Evolutionary conservation across 2,888 invertebrate genomes (phyloP).

Genomic region (Lymantria monacha): DNA sequence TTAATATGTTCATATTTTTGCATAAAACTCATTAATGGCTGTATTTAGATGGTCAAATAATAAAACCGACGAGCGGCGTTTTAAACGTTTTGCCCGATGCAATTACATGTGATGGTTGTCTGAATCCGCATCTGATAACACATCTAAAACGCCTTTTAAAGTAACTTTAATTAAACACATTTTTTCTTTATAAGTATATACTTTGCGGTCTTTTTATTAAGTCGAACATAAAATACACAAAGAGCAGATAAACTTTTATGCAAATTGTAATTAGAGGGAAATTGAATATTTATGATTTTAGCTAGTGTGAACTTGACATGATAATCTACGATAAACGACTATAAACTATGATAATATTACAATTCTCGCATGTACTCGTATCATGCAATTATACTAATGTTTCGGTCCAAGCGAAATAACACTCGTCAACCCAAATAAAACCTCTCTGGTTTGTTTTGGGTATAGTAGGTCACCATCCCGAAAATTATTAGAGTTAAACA

Average conservation of each 20-base stretch:
- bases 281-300: constrained; percentile 27
- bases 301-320: background rate
- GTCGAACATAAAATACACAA: no score
- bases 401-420: no score
- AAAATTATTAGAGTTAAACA: no score
- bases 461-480: no score
- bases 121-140: constrained; percentile 69
- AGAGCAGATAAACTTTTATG: constrained; percentile 37
- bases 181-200: background rate
- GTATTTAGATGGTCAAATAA: constrained; percentile 18
- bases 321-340: constrained; percentile 17
- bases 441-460: no score
- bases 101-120: constrained; percentile 73
- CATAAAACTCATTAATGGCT: constrained; percentile 8
- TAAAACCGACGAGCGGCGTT: constrained; percentile 58
- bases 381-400: no score
- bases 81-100: constrained; percentile 57
- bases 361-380: no score
- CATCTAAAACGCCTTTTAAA: constrained; percentile 57
- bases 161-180: constrained; percentile 71
- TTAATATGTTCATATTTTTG: background rate
- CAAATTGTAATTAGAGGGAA: constrained; percentile 51
- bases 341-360: no score
- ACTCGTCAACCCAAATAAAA: no score
- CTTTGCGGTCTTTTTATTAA: no score